phyloP scores from a whole-genome alignment of 2,113 vertebrate genomes.

The Thinocorus orbignyianus region DNA sequence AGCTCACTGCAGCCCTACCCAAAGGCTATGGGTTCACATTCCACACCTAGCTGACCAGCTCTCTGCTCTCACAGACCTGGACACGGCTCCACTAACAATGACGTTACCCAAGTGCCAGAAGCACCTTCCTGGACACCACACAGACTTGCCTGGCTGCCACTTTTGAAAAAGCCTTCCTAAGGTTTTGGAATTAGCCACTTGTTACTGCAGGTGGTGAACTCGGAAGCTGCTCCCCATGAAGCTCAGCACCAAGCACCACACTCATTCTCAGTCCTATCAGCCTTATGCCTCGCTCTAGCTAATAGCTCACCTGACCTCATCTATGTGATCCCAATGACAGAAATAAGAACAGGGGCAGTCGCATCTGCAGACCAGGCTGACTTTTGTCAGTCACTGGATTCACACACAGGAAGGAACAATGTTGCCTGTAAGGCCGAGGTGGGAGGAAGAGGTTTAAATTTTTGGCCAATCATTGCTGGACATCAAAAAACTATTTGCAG shows the following conservation, averaged over 20 bases:
- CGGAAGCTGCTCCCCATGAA: neutral
- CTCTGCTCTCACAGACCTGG: neutral
- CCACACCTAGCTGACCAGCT: neutral
- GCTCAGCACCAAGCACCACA: neutral
- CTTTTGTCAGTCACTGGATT: neutral
- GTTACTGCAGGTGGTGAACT: neutral
- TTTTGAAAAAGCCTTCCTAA: neutral
- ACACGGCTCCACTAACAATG: accelerated
- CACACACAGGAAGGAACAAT: neutral
- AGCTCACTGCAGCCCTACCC: neutral
- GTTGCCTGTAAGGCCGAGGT: neutral
- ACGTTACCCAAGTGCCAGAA: neutral
- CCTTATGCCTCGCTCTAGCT: neutral
- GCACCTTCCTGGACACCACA: neutral
- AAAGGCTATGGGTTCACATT: neutral
- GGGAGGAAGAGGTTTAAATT: neutral
- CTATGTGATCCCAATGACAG: accelerated
- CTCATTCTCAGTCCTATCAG: neutral
- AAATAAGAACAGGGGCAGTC: neutral
- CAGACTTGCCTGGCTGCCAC: neutral
- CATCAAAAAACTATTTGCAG: neutral
- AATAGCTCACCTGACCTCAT: neutral
- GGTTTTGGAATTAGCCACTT: neutral
- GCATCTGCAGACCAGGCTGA: neutral
- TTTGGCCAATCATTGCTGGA: neutral